phyloP scores from a whole-genome alignment of 2,113 vertebrate species.

The Sardina pilchardus region DNA sequence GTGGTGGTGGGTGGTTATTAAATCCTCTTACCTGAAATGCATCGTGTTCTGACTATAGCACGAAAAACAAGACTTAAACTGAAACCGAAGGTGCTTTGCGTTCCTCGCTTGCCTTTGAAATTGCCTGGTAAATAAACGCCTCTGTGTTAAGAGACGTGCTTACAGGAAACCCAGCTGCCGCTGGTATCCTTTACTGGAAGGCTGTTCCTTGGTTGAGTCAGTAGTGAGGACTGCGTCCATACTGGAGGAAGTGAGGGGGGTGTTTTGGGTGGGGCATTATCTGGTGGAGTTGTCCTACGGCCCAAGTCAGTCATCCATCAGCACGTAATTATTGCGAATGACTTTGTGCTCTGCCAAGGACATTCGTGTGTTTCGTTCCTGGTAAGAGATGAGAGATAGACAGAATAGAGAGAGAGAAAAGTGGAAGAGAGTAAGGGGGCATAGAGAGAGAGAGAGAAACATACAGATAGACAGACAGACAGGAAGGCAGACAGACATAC shows the following conservation, averaged over 20 bases:
- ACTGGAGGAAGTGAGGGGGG: too few relatives aligned
- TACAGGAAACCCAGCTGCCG: background rate
- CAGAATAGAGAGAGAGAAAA: background rate
- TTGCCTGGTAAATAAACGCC: background rate
- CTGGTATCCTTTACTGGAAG: background rate
- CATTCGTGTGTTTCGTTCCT: background rate
- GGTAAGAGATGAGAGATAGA: background rate
- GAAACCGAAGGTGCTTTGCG: background rate
- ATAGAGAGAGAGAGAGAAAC: background rate
- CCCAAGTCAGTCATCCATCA: constrained; percentile 10
- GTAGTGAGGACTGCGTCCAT: too few relatives aligned
- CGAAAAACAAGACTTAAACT: background rate
- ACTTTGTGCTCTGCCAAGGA: constrained; percentile 1
- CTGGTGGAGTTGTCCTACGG: background rate
- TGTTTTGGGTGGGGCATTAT: background rate
- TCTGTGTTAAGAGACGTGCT: background rate
- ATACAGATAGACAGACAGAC: background rate
- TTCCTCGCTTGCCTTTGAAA: background rate
- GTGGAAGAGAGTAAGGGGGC: background rate
- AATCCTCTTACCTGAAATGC: background rate
- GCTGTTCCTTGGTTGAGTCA: background rate
- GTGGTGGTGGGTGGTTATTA: background rate
- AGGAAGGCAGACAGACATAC: background rate
- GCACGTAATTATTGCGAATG: background rate
- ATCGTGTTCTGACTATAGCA: background rate